phyloP scores from a whole-genome alignment of 2,797 vertebrate genomes.

The Coendou prehensilis region DNA sequence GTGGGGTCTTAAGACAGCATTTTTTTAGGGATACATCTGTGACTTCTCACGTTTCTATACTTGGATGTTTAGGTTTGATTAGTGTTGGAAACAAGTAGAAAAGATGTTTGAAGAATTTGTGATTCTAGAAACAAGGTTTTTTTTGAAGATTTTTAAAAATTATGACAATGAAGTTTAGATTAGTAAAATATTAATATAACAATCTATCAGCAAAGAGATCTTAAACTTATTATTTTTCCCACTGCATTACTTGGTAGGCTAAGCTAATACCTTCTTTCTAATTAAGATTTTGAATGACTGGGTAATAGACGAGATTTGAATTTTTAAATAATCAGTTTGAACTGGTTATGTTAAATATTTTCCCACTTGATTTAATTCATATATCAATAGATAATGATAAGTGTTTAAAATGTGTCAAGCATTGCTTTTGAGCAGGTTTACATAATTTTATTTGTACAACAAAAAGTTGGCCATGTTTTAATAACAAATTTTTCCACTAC shows the following conservation, averaged over 20 bases:
- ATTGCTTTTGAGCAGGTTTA: constrained; percentile 59
- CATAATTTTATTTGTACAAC: constrained; percentile 25
- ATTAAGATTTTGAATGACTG: constrained; percentile 51
- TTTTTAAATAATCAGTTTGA: constrained; percentile 63
- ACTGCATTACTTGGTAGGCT: neutral
- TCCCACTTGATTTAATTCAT: constrained; percentile 59
- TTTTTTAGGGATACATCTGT: neutral
- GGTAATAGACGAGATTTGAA: constrained; percentile 40
- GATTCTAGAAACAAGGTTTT: neutral
- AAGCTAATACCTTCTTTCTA: constrained; percentile 16
- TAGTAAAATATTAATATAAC: constrained; percentile 43
- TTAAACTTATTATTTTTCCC: constrained; percentile 7
- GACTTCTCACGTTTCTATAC: constrained; percentile 6
- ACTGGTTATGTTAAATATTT: constrained; percentile 63
- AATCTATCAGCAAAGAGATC: neutral
- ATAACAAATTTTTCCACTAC: constrained; percentile 43
- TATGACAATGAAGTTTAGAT: constrained; percentile 47
- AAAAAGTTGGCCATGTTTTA: constrained; percentile 59
- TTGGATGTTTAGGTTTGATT: constrained; percentile 53
- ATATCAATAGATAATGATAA: neutral
- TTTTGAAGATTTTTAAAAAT: constrained; percentile 15
- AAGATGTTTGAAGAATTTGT: constrained; percentile 59
- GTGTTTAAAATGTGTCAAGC: constrained; percentile 43
- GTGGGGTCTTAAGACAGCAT: neutral
- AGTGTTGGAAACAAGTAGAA: constrained; percentile 1